Evolutionary conservation across 2,797 vertebrate genomes (phyloP).

Genomic region (Morus bassanus): DNA sequence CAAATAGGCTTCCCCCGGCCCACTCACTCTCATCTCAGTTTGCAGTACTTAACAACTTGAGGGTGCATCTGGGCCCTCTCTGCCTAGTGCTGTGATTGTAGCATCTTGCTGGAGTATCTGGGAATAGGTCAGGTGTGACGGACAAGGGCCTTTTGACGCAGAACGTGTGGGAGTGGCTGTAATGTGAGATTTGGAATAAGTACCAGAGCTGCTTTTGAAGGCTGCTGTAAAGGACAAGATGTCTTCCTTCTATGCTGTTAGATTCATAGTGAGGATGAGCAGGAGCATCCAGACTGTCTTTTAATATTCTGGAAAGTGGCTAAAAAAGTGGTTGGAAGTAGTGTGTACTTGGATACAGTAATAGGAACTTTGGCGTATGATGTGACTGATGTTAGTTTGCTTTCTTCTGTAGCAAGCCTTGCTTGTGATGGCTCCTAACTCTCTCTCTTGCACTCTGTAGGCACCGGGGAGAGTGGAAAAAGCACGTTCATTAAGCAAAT

Average conservation of each 20-base stretch:
- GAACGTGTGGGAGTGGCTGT: constrained; percentile 45
- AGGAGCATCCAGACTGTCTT: neutral
- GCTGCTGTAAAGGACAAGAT: constrained; percentile 32
- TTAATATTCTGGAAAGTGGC: neutral
- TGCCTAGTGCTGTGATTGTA: neutral
- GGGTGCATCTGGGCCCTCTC: neutral
- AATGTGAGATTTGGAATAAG: constrained; percentile 54
- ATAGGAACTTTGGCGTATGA: neutral
- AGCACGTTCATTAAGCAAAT: constrained; percentile 99
- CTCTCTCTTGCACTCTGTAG: constrained; percentile 66
- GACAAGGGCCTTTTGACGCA: constrained; percentile 47
- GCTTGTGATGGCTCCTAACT: neutral
- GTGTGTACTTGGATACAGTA: neutral
- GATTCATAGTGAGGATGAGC: neutral
- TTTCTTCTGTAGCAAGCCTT: neutral
- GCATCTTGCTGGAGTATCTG: constrained; percentile 53
- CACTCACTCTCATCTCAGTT: accelerated
- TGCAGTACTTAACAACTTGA: neutral
- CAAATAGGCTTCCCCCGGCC: neutral
- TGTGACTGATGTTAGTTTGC: neutral
- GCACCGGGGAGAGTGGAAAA: constrained; percentile 97
- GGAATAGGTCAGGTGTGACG: constrained; percentile 64
- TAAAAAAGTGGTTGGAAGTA: neutral
- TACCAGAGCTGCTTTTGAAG: constrained; percentile 1
- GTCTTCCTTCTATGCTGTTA: neutral